A percentile compares a stretch with the other conserved stretches of the same genome.
These are phyloP conservation scores for Spea bombifrons DNA, from an alignment of 2,113 vertebrate species.

Conservation along the genomic window DNA sequence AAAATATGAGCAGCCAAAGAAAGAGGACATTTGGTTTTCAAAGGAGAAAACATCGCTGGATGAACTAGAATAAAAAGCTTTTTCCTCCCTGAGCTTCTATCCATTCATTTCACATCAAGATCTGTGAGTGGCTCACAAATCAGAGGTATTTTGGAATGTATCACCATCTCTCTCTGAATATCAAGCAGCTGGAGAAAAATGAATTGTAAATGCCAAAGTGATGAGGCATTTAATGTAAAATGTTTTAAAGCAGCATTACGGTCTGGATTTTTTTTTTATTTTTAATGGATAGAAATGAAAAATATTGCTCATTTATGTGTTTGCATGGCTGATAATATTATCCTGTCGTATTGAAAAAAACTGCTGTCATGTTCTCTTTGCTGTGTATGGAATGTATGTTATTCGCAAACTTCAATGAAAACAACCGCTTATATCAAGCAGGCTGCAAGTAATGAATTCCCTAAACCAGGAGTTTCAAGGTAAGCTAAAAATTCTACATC, in stretches of 20 bases:
- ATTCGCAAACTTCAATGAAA: too few relatives aligned
- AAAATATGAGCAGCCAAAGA: constrained; percentile 6
- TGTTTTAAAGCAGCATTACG: neutral
- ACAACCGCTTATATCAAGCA: too few relatives aligned
- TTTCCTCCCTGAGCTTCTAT: constrained; percentile 25
- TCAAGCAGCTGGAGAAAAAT: constrained; percentile 11
- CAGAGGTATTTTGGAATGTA: constrained; percentile 25
- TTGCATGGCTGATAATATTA: neutral
- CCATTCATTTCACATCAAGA: constrained; percentile 33
- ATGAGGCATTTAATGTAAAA: constrained; percentile 11
- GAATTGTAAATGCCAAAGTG: neutral
- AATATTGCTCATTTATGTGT: neutral
- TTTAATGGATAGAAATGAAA: too few relatives aligned
- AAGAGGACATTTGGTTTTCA: constrained; percentile 30
- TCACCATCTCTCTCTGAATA: constrained; percentile 6
- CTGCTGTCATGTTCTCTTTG: too few relatives aligned
- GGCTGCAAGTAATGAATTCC: too few relatives aligned
- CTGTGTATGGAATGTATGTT: too few relatives aligned
- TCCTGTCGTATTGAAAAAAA: neutral
- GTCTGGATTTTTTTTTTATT: neutral
- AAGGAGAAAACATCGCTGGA: constrained; percentile 25
- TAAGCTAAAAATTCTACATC: too few relatives aligned
- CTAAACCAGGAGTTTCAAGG: too few relatives aligned
- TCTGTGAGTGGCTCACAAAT: constrained; percentile 20
- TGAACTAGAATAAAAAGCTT: constrained; percentile 22